Conservation (phyloP, 2,888 invertebrate genomes). For the Papilio demoleus region DNA sequence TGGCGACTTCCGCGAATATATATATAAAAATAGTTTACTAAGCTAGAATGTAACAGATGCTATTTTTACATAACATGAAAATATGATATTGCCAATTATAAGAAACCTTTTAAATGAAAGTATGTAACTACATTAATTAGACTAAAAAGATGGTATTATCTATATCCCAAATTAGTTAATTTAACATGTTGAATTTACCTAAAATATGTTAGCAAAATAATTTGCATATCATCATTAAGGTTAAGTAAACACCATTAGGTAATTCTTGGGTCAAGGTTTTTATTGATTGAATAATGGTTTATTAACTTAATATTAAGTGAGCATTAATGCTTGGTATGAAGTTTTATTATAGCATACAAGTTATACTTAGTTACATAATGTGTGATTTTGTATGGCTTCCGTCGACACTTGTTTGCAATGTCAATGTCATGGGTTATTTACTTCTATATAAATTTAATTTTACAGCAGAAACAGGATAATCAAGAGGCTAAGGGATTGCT, state of each 20-base stretch:
- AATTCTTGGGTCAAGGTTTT: not conserved
- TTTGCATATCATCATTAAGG: not conserved
- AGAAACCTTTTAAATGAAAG: not conserved
- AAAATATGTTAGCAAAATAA: not conserved
- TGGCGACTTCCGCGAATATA: too few species aligned
- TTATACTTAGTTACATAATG: constrained; percentile 12
- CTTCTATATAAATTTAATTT: not conserved
- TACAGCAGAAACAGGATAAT: not conserved
- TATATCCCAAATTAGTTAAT: too few species aligned
- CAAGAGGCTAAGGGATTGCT: too few species aligned
- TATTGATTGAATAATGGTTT: not conserved
- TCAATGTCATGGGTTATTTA: constrained; percentile 30
- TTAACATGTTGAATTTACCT: too few species aligned
- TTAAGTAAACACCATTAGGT: not conserved
- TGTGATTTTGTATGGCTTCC: constrained; percentile 29
- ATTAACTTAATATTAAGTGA: constrained; percentile 4
- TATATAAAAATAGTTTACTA: not conserved
- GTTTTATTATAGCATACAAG: constrained; percentile 18
- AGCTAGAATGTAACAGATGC: not conserved
- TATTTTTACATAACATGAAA: too few species aligned
- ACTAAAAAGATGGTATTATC: not conserved
- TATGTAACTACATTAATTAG: not conserved
- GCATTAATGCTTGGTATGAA: constrained; percentile 21
- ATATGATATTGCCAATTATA: too few species aligned
- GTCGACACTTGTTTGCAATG: constrained; percentile 28